Evolutionary conservation across 2,113 vertebrate species (phyloP).

Genomic region (Tachycineta bicolor): DNA sequence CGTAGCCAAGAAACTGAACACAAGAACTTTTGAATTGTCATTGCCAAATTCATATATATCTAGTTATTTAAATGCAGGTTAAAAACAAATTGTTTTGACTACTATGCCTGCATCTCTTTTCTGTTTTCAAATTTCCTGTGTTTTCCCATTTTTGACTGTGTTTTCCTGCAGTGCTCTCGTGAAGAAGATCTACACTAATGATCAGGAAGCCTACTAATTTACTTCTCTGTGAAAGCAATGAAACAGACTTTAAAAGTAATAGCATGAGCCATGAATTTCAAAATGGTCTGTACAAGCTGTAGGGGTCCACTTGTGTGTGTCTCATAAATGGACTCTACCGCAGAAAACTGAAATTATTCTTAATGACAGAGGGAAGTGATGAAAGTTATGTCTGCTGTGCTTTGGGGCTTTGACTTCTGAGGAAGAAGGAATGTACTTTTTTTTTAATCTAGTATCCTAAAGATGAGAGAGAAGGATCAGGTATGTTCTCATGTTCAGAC

Average conservation of each 20-base stretch:
- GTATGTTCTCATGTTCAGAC: not conserved
- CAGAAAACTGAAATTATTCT: not conserved
- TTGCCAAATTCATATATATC: not conserved
- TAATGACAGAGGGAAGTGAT: not conserved
- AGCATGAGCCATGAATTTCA: not conserved
- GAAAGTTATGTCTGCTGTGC: not conserved
- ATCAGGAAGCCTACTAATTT: not conserved
- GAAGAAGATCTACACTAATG: not conserved
- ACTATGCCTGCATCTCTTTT: not conserved
- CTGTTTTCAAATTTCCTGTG: not conserved
- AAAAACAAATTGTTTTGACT: not conserved
- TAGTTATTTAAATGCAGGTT: not conserved
- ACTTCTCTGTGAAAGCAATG: not conserved
- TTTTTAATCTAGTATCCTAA: not conserved
- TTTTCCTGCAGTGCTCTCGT: not conserved
- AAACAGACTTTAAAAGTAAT: not conserved
- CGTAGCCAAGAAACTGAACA: not conserved
- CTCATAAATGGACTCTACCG: not conserved
- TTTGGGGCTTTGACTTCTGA: not conserved
- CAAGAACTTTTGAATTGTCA: not conserved
- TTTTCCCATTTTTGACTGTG: not conserved
- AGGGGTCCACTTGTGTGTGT: not conserved
- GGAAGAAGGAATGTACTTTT: not conserved
- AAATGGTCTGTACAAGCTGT: not conserved
- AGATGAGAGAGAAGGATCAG: not conserved